phyloP scores from a whole-genome alignment of 2,888 invertebrate species.

The Heliconius charithonia region DNA sequence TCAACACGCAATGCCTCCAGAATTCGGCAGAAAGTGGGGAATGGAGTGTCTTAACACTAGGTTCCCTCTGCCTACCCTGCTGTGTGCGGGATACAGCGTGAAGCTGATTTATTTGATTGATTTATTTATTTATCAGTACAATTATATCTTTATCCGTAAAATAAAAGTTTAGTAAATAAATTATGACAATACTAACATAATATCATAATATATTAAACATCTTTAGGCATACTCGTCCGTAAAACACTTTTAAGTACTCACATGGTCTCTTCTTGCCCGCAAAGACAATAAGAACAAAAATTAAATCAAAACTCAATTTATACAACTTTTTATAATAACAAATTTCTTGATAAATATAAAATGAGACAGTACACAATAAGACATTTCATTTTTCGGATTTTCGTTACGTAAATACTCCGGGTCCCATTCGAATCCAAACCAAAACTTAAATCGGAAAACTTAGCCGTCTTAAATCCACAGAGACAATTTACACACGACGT shows the following conservation, averaged over 20 bases:
- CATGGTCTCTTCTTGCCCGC: background rate
- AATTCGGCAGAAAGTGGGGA: no score
- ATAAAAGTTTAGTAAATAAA: background rate
- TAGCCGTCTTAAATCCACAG: slow-evolving; percentile 41
- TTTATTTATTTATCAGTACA: no score
- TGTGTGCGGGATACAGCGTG: no score
- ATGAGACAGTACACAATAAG: slow-evolving; percentile 8
- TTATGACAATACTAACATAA: background rate
- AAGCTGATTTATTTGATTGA: no score
- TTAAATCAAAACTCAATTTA: background rate
- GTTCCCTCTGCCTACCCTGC: no score
- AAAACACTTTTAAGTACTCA: background rate
- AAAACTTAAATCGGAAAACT: slow-evolving; percentile 47
- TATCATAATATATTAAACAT: background rate
- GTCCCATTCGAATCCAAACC: slow-evolving; percentile 37
- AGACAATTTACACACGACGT: slow-evolving; percentile 37
- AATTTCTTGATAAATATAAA: background rate
- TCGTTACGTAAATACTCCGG: slow-evolving; percentile 24
- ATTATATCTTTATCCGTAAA: background rate
- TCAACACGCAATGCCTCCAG: no score
- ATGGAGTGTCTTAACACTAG: no score
- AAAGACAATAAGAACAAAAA: background rate
- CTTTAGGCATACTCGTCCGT: background rate
- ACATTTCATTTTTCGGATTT: slow-evolving; percentile 6
- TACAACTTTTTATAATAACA: background rate